Conservation (phyloP, 2,113 vertebrate species). For the Strigops habroptila region DNA sequence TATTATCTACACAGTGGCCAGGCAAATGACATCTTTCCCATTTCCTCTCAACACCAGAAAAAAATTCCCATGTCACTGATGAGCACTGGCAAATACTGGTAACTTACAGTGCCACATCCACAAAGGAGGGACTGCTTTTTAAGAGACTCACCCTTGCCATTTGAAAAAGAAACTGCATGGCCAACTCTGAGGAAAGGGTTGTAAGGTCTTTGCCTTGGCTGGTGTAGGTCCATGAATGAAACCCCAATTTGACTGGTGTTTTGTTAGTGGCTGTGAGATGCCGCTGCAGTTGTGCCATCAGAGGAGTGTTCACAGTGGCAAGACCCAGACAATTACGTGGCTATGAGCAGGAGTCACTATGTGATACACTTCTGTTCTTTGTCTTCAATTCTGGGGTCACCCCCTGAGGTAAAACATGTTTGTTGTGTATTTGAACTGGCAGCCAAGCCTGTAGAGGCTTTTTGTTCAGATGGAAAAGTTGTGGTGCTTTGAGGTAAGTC, state of each 20-base stretch:
- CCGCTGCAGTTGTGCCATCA: neutral
- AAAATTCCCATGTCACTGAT: neutral
- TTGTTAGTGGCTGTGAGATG: neutral
- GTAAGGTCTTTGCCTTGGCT: neutral
- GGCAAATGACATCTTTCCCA: neutral
- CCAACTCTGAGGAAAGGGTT: neutral
- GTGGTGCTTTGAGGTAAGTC: slow-evolving; percentile 50
- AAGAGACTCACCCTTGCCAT: neutral
- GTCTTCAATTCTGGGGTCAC: neutral
- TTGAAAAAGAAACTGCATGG: neutral
- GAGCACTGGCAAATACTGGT: neutral
- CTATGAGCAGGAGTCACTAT: neutral
- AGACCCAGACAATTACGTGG: neutral
- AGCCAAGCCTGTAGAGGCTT: neutral
- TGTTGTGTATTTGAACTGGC: neutral
- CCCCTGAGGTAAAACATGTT: neutral
- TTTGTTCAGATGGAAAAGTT: neutral
- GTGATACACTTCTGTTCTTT: neutral
- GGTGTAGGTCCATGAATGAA: neutral
- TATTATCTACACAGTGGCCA: neutral
- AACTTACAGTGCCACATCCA: neutral
- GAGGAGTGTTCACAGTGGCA: neutral
- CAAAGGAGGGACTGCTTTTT: neutral
- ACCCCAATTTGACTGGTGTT: neutral
- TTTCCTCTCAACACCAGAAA: neutral